Evolutionary conservation across 2,888 invertebrate genomes (phyloP).

Genomic region (Metalampra italica): DNA sequence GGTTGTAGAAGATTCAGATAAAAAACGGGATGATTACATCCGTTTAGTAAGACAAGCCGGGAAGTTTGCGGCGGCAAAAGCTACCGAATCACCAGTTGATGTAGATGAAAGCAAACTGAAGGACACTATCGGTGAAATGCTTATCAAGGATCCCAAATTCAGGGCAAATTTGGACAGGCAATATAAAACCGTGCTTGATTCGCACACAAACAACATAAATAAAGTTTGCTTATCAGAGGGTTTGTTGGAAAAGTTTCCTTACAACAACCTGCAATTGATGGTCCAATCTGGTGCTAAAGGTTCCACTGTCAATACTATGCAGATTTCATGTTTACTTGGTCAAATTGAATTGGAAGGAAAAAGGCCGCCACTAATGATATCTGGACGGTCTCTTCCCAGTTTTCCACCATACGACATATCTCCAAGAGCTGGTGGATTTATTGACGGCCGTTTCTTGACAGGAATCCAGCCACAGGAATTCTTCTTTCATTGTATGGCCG

Average conservation of each 20-base stretch:
- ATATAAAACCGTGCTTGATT: conserved; percentile 88
- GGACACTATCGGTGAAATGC: conserved; percentile 83
- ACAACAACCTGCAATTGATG: conserved; percentile 99
- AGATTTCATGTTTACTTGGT: conserved; percentile 97
- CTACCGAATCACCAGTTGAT: conserved; percentile 82
- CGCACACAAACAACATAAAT: conserved; percentile 93
- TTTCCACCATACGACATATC: conserved; percentile 92
- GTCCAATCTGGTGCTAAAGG: conserved; percentile 99
- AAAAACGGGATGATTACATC: conserved; percentile 83
- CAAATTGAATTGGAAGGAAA: conserved; percentile 99
- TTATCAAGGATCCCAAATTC: conserved; percentile 85
- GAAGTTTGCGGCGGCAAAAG: conserved; percentile 80
- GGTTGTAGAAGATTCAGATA: conserved; percentile 85
- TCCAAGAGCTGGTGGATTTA: conserved; percentile 97
- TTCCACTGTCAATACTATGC: conserved; percentile 98
- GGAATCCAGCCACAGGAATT: conserved; percentile 99
- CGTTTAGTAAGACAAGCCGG: conserved; percentile 81
- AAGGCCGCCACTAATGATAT: conserved; percentile 96
- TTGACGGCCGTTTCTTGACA: conserved; percentile 97
- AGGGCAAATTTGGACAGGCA: conserved; percentile 89
- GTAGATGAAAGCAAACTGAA: conserved; percentile 78
- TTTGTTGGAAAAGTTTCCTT: conserved; percentile 91
- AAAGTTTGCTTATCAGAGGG: conserved; percentile 91
- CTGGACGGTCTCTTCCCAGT: conserved; percentile 94
- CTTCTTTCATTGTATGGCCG: conserved; percentile 99